Percentiles rank a stretch among this genome's conserved stretches.
Evolutionary conservation across 2,113 vertebrate genomes (phyloP).

Genomic region (Acrocephalus kingi): DNA sequence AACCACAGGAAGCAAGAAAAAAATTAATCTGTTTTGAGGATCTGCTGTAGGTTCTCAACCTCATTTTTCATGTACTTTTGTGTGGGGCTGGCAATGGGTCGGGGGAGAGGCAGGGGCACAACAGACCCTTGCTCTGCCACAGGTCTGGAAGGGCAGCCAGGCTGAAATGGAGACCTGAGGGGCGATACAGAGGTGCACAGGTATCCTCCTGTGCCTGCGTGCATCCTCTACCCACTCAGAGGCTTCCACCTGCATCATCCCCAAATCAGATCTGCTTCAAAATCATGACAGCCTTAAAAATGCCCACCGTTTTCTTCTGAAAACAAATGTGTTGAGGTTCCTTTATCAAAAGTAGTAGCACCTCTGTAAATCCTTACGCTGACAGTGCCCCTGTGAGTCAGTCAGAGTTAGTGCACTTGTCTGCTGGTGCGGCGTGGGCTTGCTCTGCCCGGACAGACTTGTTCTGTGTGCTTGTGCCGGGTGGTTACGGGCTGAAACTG

Average conservation of each 20-base stretch:
- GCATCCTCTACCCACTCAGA: not conserved
- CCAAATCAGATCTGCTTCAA: not conserved
- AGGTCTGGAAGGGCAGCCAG: not conserved
- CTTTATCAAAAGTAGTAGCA: not conserved
- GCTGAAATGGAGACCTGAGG: not conserved
- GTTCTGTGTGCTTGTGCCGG: not conserved
- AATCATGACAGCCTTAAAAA: not conserved
- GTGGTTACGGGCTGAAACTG: not conserved
- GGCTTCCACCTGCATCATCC: not conserved
- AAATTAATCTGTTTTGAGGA: not conserved
- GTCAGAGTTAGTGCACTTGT: not conserved
- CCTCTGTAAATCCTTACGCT: not conserved
- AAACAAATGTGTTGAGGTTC: not conserved
- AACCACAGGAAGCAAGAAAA: not conserved
- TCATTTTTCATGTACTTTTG: rapidly evolving
- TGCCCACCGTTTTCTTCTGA: not conserved
- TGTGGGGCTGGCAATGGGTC: not conserved
- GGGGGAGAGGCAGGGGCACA: rapidly evolving
- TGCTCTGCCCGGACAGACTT: rapidly evolving
- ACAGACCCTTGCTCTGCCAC: not conserved
- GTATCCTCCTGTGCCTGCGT: rapidly evolving
- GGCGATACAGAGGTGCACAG: not conserved
- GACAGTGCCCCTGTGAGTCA: constrained; percentile 48
- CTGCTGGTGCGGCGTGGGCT: not conserved
- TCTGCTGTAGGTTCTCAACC: not conserved